Evolutionary conservation across 64 coral and sea anemone genomes (phyloP).

Genomic region (Hydrozoanthus tunicans): DNA sequence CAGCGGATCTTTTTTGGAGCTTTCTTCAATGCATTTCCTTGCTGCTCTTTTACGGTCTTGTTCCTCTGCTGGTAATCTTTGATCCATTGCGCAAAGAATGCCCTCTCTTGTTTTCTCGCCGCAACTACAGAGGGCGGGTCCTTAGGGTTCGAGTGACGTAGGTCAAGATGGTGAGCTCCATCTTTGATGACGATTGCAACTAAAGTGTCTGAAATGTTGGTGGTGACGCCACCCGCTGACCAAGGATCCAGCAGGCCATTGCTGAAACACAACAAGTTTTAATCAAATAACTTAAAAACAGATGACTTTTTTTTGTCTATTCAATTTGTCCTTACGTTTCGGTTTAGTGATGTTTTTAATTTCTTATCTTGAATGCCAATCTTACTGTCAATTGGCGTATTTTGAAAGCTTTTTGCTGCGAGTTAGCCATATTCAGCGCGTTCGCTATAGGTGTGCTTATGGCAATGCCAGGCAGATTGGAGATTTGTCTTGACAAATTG

Average conservation of each 20-base stretch:
- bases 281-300: not conserved
- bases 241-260: conserved; percentile 94
- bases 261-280: conserved; percentile 25
- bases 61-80: conserved; percentile 35
- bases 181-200: conserved; percentile 86
- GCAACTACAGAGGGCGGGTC: conserved; percentile 84
- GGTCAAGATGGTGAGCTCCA: conserved; percentile 92
- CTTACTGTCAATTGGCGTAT: too few relatives aligned
- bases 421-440: too few relatives aligned
- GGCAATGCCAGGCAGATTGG: too few relatives aligned
- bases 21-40: not conserved
- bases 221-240: conserved; percentile 82
- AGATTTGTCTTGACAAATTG: too few relatives aligned
- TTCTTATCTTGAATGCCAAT: too few relatives aligned
- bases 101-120: conserved; percentile 81
- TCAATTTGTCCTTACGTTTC: too few relatives aligned
- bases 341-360: too few relatives aligned
- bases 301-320: too few relatives aligned
- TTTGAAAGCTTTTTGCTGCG: too few relatives aligned
- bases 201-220: conserved; percentile 77
- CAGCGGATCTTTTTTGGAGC: not conserved
- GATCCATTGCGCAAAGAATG: conserved; percentile 75
- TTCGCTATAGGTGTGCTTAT: too few relatives aligned
- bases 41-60: not conserved
- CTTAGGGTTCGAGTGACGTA: conserved; percentile 81